Conservation (phyloP, 2,888 invertebrate species). For the Plagodis dolabraria region DNA sequence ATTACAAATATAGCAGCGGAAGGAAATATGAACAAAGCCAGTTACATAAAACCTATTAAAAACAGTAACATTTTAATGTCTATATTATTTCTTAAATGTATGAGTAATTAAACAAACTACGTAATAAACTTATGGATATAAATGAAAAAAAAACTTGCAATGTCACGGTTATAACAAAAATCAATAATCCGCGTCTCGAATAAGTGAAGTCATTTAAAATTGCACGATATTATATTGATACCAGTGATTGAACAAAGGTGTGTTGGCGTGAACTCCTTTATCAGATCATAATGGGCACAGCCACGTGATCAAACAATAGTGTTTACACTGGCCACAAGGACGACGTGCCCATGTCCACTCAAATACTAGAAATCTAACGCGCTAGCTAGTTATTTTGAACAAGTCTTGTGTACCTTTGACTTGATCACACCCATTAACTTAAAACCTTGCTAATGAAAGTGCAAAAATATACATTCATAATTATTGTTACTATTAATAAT, state of each 20-base stretch:
- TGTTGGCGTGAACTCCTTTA: slow-evolving; percentile 61
- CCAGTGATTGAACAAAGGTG: slow-evolving; percentile 56
- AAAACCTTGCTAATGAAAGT: slow-evolving; percentile 9
- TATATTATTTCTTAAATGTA: slow-evolving; percentile 10
- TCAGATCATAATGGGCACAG: slow-evolving; percentile 70
- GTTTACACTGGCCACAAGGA: slow-evolving; percentile 75
- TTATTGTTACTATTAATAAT: slow-evolving; percentile 6
- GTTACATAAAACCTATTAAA: no score
- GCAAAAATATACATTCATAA: slow-evolving; percentile 8
- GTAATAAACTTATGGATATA: no score
- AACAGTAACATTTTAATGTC: slow-evolving; percentile 8
- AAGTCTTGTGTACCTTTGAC: slow-evolving; percentile 39
- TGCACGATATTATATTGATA: slow-evolving; percentile 33
- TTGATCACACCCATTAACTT: slow-evolving; percentile 38
- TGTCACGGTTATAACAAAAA: neutral
- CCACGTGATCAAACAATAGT: slow-evolving; percentile 80
- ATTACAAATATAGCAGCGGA: no score
- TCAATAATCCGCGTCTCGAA: slow-evolving; percentile 2
- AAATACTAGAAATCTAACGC: slow-evolving; percentile 52
- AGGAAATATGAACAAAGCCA: no score
- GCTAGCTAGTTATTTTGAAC: slow-evolving; percentile 53
- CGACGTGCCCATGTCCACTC: slow-evolving; percentile 53
- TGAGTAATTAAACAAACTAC: no score
- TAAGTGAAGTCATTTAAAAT: slow-evolving; percentile 13
- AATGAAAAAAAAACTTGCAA: no score